These are phyloP conservation scores for Zaprionus vittiger DNA, from an alignment of 1,140 invertebrate genomes.

Conservation along the genomic window DNA sequence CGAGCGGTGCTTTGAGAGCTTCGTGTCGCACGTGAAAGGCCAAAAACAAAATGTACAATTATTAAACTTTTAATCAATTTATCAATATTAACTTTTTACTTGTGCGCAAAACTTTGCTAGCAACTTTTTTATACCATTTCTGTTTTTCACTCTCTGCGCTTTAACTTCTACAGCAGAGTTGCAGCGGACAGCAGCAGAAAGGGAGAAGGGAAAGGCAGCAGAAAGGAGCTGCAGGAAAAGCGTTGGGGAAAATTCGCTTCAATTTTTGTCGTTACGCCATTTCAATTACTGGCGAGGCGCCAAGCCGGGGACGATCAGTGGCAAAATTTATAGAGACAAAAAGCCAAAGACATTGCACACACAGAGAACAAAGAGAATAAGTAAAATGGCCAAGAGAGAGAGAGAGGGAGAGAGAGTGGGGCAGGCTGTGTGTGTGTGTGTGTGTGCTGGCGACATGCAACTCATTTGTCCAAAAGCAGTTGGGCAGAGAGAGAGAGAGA, in stretches of 20 bases:
- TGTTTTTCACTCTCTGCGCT: slow-evolving; percentile 36
- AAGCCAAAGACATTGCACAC: slow-evolving; percentile 41
- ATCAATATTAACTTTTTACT: slow-evolving; percentile 81
- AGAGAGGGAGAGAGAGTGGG: slow-evolving; percentile 20
- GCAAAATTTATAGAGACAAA: slow-evolving; percentile 79
- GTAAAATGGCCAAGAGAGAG: slow-evolving; percentile 62
- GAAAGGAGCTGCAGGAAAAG: slow-evolving; percentile 11
- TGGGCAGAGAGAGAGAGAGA: background rate
- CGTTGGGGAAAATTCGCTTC: slow-evolving; percentile 58
- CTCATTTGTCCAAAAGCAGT: slow-evolving; percentile 65
- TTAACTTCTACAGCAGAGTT: slow-evolving; percentile 73
- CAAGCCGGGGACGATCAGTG: slow-evolving; percentile 74
- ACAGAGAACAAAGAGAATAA: slow-evolving; percentile 70
- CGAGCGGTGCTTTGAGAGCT: no score
- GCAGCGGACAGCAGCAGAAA: slow-evolving; percentile 11
- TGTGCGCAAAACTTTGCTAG: slow-evolving; percentile 48
- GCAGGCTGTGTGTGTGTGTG: slow-evolving; percentile 11
- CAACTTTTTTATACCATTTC: slow-evolving; percentile 8
- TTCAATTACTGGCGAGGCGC: slow-evolving; percentile 81
- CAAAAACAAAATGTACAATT: slow-evolving; percentile 67
- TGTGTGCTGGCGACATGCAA: slow-evolving; percentile 61
- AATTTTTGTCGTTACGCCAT: slow-evolving; percentile 82
- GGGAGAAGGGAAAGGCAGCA: background rate
- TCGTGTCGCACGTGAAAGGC: slow-evolving; percentile 30
- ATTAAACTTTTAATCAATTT: slow-evolving; percentile 83